phyloP scores from a whole-genome alignment of 2,113 vertebrate genomes.

The Thunnus thynnus region DNA sequence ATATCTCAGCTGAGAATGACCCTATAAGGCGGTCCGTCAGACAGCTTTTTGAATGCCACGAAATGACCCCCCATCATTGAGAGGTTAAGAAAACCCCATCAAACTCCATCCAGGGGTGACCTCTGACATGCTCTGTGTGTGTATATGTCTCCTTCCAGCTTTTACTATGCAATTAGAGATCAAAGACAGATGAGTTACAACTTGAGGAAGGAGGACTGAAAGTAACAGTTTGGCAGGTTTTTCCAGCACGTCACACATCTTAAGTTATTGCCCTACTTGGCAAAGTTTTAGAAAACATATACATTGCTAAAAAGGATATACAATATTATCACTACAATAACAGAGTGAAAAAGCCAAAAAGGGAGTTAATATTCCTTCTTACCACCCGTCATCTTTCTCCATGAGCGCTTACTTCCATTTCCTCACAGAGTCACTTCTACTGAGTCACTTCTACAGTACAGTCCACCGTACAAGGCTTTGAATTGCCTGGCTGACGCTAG shows the following conservation, averaged over 20 bases:
- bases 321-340: conserved; percentile 36
- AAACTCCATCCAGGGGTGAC: conserved; percentile 35
- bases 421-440: background rate
- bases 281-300: conserved; percentile 33
- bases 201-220: conserved; percentile 9
- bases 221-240: conserved; percentile 51
- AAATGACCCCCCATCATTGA: conserved; percentile 54
- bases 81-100: conserved; percentile 58
- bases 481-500: conserved; percentile 46
- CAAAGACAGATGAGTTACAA: conserved; percentile 38
- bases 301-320: conserved; percentile 43
- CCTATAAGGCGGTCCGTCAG: conserved; percentile 72
- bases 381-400: conserved; percentile 57
- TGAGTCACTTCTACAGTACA: conserved; percentile 12
- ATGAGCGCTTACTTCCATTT: conserved; percentile 37
- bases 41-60: conserved; percentile 65
- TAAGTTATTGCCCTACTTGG: conserved; percentile 48
- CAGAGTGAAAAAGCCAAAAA: conserved; percentile 44
- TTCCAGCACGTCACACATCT: conserved; percentile 49
- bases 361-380: conserved; percentile 48
- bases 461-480: conserved; percentile 46
- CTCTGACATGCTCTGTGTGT: conserved; percentile 19
- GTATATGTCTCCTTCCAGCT: background rate
- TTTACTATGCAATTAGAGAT: conserved; percentile 35
- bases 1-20: conserved; percentile 60